Evolutionary conservation across 2,888 invertebrate species (phyloP).

Genomic region (Dynastes maya): DNA sequence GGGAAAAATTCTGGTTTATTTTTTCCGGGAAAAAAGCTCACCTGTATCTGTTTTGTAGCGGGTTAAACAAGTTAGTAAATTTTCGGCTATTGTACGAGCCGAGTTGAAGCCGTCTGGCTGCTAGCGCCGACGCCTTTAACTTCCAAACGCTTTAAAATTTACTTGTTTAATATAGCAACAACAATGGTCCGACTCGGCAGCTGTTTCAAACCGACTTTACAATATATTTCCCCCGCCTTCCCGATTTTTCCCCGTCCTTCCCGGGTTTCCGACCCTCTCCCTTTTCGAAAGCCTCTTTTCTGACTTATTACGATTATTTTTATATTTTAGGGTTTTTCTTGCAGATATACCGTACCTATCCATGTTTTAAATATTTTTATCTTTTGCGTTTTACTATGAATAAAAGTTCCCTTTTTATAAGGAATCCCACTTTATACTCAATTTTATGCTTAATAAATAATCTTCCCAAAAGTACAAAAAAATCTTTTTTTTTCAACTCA

Average conservation of each 20-base stretch:
- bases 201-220: constrained; percentile 53
- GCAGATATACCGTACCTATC: constrained; percentile 31
- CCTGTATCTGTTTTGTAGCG: constrained; percentile 49
- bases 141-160: constrained; percentile 49
- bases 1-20: constrained; percentile 46
- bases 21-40: constrained; percentile 47
- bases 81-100: constrained; percentile 42
- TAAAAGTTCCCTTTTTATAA: background rate
- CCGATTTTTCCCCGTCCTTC: constrained; percentile 57
- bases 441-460: too few relatives aligned
- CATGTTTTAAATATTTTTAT: constrained; percentile 9
- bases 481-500: too few relatives aligned
- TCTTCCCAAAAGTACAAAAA: too few relatives aligned
- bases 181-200: constrained; percentile 51
- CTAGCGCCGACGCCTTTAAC: constrained; percentile 15
- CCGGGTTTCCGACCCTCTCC: constrained; percentile 53
- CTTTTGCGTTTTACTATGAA: background rate
- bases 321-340: constrained; percentile 40
- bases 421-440: too few relatives aligned
- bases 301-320: constrained; percentile 52
- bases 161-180: constrained; percentile 55
- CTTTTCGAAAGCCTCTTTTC: constrained; percentile 53
- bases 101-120: constrained; percentile 11
- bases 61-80: constrained; percentile 50
- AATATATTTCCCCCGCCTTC: constrained; percentile 58